Base-by-base conservation (phyloP, 2,113 vertebrate genomes). In the Papio anubis region DNA sequence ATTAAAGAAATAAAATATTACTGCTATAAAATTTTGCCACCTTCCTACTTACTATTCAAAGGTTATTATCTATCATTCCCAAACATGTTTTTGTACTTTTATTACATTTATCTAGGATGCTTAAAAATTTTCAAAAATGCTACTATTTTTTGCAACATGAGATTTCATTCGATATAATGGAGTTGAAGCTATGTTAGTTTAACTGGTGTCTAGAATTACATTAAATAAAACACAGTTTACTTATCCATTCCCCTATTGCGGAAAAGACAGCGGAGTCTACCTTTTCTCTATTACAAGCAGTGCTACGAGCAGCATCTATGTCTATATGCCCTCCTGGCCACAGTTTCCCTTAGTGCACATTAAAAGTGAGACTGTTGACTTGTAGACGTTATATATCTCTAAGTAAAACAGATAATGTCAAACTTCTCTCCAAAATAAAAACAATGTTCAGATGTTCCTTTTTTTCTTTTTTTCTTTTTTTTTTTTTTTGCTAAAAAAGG, bases 1-100 rank as follows among this genome's bases (percentile, higher is more conserved):
- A 93, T 48, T 52, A 79, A 92, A 85, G 30, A 64, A 88, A 82
- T 87, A 84, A 93, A 92, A 85, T 45, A 88, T 50, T 45, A 45
- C 18, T 84, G 32, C n/a, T 5, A 68, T 13, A 76, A 79, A 76
- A 61, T 48, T 21, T 75, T 59, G 68, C 64, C 13, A 57, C 30
- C 20, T 61, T 84, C 32, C 48, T 81, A 10, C 30, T 18, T 55
- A 11, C 45, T 92, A 48, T 57, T 18, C 45, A 59, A 80, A 91
- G 35, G 64, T 75, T 85, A 68, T 59, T 30, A 66, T 68, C 11
- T 17, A 23, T 68, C 23, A 92, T 55, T 76, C n/a, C 11, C 64
- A 76, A 66, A 43, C 48, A 75, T 61, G 43, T 55, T 72, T 91
- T 84, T 89, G 5, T 88, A 75, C 16, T 73, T 91, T 55, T 25